Evolutionary conservation across 2,113 vertebrate genomes (phyloP).

Genomic region (Amblyornis subalaris): DNA sequence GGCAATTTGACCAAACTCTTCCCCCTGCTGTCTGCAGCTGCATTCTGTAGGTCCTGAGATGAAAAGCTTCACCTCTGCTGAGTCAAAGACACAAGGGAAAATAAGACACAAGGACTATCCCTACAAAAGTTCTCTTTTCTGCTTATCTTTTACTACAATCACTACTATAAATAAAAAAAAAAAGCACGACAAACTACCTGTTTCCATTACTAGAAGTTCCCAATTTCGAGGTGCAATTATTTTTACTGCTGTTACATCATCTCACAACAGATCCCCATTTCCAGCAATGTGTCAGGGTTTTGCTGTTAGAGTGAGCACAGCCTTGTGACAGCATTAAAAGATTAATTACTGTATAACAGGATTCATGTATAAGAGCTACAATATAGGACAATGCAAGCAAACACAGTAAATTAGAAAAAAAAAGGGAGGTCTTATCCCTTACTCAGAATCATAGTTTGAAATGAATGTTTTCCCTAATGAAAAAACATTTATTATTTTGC

Average conservation of each 20-base stretch:
- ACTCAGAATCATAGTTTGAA: not conserved
- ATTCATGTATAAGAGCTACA: not conserved
- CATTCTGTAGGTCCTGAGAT: slow-evolving; percentile 7
- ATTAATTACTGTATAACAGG: not conserved
- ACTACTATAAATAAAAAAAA: not conserved
- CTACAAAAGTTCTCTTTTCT: not conserved
- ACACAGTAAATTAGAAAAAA: not conserved
- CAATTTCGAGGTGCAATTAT: slow-evolving; percentile 12
- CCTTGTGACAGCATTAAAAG: not conserved
- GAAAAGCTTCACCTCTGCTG: slow-evolving; percentile 55
- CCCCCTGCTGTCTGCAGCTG: slow-evolving; percentile 59
- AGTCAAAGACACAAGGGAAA: slow-evolving; percentile 38
- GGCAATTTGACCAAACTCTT: slow-evolving; percentile 62
- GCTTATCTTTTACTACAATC: not conserved
- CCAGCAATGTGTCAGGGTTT: not conserved
- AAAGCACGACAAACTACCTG: not conserved
- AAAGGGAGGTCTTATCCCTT: not conserved
- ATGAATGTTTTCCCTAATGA: not conserved
- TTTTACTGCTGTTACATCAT: slow-evolving; percentile 15
- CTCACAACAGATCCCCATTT: slow-evolving; percentile 13
- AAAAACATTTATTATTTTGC: not conserved
- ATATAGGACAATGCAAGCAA: not conserved
- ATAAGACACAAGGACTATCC: not conserved
- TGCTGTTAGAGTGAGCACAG: not conserved
- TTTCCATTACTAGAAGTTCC: not conserved